Evolutionary conservation across 2,797 vertebrate species (phyloP).

Genomic region (Eulemur mongoz): DNA sequence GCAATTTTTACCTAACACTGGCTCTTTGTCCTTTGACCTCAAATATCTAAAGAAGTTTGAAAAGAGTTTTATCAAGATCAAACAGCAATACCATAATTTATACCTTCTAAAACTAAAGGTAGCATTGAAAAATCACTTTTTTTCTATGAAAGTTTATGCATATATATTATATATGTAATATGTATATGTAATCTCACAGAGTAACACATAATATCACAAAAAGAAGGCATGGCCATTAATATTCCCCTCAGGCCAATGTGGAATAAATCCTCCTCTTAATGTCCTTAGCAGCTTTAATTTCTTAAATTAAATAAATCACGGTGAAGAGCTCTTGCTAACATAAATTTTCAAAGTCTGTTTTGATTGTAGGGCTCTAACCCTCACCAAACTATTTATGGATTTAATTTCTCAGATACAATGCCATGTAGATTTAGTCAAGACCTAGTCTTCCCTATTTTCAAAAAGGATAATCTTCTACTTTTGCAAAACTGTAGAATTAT

Average conservation of each 20-base stretch:
- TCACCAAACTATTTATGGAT: constrained; percentile 2
- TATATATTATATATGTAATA: neutral
- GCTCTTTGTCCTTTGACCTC: neutral
- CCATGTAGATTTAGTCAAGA: neutral
- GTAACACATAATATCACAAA: neutral
- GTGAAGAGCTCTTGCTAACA: neutral
- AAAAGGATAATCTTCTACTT: neutral
- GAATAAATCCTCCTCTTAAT: neutral
- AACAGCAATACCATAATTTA: neutral
- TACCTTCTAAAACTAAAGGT: neutral
- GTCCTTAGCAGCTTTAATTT: neutral
- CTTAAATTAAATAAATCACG: neutral
- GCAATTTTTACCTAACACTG: neutral
- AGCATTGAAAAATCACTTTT: neutral
- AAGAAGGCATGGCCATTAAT: neutral
- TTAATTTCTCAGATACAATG: neutral
- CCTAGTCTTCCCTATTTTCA: neutral
- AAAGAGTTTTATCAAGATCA: neutral
- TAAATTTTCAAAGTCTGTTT: constrained; percentile 14
- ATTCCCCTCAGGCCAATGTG: neutral
- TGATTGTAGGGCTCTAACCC: neutral
- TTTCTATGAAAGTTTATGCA: constrained; percentile 11
- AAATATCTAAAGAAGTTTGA: neutral
- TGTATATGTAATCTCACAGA: neutral
- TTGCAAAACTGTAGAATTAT: neutral